Evolutionary conservation across 1,140 invertebrate species (phyloP).

Genomic region (Pteromalus puparum): DNA sequence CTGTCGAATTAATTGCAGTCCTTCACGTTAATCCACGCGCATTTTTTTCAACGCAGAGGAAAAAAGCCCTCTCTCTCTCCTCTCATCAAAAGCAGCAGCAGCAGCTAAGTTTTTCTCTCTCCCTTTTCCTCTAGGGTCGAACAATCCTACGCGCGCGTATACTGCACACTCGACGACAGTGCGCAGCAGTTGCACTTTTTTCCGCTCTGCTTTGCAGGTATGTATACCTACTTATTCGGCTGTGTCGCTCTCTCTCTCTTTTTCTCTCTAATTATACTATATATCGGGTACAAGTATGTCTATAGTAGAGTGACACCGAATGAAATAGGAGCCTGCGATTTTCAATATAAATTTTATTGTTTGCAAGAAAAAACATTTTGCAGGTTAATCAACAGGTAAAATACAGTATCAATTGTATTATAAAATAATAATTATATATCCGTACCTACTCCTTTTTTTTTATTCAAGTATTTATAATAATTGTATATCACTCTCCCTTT

Average conservation of each 20-base stretch:
- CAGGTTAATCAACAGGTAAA: constrained; percentile 56
- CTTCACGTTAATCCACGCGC: neutral
- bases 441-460: constrained; percentile 53
- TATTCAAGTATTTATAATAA: constrained; percentile 49
- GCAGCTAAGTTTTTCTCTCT: neutral
- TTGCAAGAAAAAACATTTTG: constrained; percentile 56
- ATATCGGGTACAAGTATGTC: neutral
- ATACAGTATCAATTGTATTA: constrained; percentile 55
- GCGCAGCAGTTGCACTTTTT: neutral
- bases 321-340: constrained; percentile 42
- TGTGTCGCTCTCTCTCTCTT: neutral
- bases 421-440: constrained; percentile 51
- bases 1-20: too few relatives aligned
- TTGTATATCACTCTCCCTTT: neutral
- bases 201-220: neutral
- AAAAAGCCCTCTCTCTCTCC: neutral
- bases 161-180: neutral
- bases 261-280: neutral
- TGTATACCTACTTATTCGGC: neutral
- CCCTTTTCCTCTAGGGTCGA: neutral
- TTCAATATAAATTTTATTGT: constrained; percentile 55
- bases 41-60: neutral
- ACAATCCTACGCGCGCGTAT: too few relatives aligned
- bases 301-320: constrained; percentile 26
- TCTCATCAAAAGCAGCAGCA: neutral